Base-by-base conservation (phyloP, 2,888 invertebrate genomes). In the Meliscaeva auricollis region DNA sequence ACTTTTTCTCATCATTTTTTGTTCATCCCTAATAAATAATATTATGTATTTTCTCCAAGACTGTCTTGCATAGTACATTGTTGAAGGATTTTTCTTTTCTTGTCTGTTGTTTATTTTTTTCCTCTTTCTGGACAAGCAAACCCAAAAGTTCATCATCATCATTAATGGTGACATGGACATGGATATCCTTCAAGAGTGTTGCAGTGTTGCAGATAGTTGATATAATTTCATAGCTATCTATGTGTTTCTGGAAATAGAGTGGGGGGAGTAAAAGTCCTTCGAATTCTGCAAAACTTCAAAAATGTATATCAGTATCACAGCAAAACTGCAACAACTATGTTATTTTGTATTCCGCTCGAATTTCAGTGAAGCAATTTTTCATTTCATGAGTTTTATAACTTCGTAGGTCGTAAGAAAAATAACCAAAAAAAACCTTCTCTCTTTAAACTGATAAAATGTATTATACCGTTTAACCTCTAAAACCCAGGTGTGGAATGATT, bases 401-500 rank as follows among this genome's bases (percentile, higher is more conserved):
- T 44, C n/a, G 1, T 9, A 50, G 11, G n/a, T n/a, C n/a, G n/a
- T n/a, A n/a, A 54, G 9, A 26, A 50, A 52, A 13, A 70, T 72
- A 54, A 69, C 15, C 32, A 66, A 64, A 44, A 32, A n/a, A 50
- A 22, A 41, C 17, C 38, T 54, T 2, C 35, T 2, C 8, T 15
- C 4, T 9, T 41, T 20, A 38, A 46, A 46, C 30, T 11, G 68
- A 64, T 76, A 66, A 58, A 64, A 64, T 62, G 75, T 35, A 70
- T 81, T 2, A 3, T 22, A 58, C n/a, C 20, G 41, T 50, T 56
- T 48, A 41, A 62, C 62, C 22, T 50, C 11, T 66, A 26, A 13
- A 54, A 22, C 76, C 30, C 83, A 78, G 78, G 78, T 73, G 78
- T 62, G 48, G n/a, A 78, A 35, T 48, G 83, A 74, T 74, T 78